Conservation (phyloP, 2,113 vertebrate species). For the Nicator chloris region DNA sequence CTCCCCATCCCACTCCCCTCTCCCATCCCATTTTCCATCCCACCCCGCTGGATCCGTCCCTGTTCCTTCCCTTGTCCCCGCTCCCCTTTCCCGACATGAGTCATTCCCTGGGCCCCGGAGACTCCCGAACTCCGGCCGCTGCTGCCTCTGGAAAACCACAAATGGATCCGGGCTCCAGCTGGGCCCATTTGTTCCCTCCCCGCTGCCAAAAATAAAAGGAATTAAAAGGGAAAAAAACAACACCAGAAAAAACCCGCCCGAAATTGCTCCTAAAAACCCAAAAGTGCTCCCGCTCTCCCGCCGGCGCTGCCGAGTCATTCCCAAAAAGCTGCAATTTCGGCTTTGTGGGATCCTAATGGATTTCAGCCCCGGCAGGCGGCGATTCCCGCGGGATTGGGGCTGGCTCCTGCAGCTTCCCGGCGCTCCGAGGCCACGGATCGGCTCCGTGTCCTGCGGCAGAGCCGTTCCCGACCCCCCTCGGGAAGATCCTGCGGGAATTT, state of each 20-base stretch:
- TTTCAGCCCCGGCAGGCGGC: too few species aligned
- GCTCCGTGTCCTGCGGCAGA: background rate
- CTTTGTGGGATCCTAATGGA: background rate
- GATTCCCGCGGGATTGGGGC: rapidly evolving
- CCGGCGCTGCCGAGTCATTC: background rate
- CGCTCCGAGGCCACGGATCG: too few species aligned
- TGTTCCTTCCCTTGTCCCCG: background rate
- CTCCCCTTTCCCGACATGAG: background rate
- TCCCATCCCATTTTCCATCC: too few species aligned
- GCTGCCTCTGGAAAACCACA: slow-evolving; percentile 30
- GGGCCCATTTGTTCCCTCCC: background rate
- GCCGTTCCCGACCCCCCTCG: too few species aligned
- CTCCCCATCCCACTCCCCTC: too few species aligned
- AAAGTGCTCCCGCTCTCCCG: too few species aligned
- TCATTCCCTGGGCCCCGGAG: background rate
- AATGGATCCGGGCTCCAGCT: background rate
- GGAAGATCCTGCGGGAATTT: background rate
- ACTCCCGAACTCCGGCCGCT: too few species aligned
- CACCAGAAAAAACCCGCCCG: background rate
- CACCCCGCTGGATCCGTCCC: too few species aligned
- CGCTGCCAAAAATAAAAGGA: slow-evolving; percentile 24
- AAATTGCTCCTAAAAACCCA: background rate
- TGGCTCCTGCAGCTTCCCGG: background rate
- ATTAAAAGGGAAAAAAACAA: background rate
- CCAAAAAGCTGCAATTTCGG: background rate